These are phyloP conservation scores for Drosophila kepulauana DNA, from an alignment of 1,140 invertebrate species.

Conservation along the genomic window DNA sequence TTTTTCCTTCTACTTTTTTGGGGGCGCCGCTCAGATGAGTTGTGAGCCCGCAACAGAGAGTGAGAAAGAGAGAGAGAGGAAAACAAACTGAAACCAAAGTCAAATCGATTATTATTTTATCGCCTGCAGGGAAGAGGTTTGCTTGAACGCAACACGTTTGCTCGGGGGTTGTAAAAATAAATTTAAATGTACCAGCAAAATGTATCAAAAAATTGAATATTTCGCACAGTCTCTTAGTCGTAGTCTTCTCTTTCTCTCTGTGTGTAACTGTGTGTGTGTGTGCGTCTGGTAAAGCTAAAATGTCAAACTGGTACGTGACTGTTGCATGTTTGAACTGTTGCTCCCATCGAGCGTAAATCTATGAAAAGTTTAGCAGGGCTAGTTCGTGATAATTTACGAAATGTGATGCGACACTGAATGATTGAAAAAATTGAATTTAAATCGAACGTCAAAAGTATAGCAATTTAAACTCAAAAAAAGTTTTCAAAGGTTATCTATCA, in stretches of 20 bases:
- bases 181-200: conserved; percentile 75
- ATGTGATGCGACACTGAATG: background rate
- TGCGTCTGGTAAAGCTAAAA: conserved; percentile 27
- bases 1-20: conserved; percentile 31
- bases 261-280: background rate
- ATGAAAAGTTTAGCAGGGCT: conserved; percentile 18
- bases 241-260: no score
- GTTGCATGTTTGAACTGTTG: conserved; percentile 48
- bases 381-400: conserved; percentile 35
- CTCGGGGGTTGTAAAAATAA: conserved; percentile 66
- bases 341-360: background rate
- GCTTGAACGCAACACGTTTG: conserved; percentile 42
- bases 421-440: background rate
- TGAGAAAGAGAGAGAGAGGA: background rate
- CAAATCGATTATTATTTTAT: conserved; percentile 81
- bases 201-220: conserved; percentile 77
- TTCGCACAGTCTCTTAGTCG: conserved; percentile 40
- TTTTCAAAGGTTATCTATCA: no score
- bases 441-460: background rate
- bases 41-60: conserved; percentile 20
- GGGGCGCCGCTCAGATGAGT: conserved; percentile 47
- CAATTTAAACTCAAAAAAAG: no score
- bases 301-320: conserved; percentile 66
- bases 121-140: conserved; percentile 49
- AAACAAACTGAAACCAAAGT: conserved; percentile 66